Base-by-base conservation (phyloP, 2,888 invertebrate genomes). In the Cephus spinipes region DNA sequence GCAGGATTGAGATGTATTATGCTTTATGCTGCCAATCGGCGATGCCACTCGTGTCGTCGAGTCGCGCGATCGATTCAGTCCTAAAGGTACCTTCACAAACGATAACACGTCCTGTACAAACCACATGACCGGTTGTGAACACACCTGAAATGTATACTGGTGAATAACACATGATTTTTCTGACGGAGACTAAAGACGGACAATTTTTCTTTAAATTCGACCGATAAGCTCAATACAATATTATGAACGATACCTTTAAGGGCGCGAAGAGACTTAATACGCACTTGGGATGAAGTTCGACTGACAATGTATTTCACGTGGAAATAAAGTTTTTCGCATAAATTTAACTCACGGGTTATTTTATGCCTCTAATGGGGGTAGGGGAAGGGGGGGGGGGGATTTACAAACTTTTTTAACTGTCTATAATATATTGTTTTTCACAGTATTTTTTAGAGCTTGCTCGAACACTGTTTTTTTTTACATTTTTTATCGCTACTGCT, bases 1-100 rank as follows among this genome's bases (percentile, higher is more conserved):
- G 32, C 33, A 75, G 73, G 68, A 77, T 77, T 75, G 69, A 77
- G 75, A 74, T 36, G 69, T 69, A 77, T 77, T 32, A 35, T 31
- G 71, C 55, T 55, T 55, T 23, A 55, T 23, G 23, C 55, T 55
- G 9, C 12, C 23, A 40, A 4, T 71, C 31, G 32, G 31, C 71
- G 31, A 33, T 33, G 71, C 71, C 71, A 33, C 71, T 31, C 71
- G 71, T 55, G 55, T 55, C 40, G 40, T 55, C 40, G 40, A 55
- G 23, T 23, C 23, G 6, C 71, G 71, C 31, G 71, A 71, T 71
- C 23, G 71, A 71, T 30, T 15, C 55, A 6, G 9, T 15, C 23
- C 55, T 55, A 23, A 55, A 55, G 55, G 55, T 55, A 55, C 23
- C 23, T 23, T 55, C 55, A 55, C 55, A 55, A 23, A 9, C 1